Conservation (phyloP, 2,113 vertebrate genomes). For the Gymnogyps californianus region DNA sequence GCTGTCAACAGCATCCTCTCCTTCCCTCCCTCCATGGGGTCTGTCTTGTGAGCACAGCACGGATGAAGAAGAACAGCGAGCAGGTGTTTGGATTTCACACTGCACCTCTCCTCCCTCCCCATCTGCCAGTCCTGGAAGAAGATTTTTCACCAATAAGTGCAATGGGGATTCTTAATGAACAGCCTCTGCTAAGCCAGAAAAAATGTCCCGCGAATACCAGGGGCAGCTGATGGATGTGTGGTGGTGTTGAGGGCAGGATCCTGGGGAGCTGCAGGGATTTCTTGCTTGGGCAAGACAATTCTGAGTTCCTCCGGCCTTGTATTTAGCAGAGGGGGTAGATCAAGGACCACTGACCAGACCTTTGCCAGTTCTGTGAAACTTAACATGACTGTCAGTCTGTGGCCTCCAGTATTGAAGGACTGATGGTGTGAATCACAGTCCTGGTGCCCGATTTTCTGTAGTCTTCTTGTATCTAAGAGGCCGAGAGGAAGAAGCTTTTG, state of each 20-base stretch:
- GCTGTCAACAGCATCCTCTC: neutral
- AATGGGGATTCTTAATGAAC: neutral
- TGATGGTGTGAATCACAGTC: neutral
- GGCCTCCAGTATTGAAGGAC: neutral
- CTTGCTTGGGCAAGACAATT: neutral
- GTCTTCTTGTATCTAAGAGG: neutral
- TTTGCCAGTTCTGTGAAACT: neutral
- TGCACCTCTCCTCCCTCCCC: neutral
- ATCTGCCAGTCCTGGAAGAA: neutral
- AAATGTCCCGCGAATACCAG: accelerated
- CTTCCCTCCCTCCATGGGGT: neutral
- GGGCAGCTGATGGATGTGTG: neutral
- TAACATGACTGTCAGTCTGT: neutral
- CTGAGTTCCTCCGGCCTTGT: neutral
- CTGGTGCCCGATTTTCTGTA: neutral
- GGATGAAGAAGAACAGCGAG: neutral
- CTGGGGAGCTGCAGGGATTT: neutral
- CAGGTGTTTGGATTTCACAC: neutral
- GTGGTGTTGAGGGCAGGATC: neutral
- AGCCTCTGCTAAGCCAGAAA: neutral
- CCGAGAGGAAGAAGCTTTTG: neutral
- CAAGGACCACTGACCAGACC: neutral
- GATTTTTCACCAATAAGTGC: neutral
- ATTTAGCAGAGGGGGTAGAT: neutral
- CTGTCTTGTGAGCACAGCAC: neutral